Evolutionary conservation across 2,797 vertebrate species (phyloP).

Genomic region (Choloepus didactylus): DNA sequence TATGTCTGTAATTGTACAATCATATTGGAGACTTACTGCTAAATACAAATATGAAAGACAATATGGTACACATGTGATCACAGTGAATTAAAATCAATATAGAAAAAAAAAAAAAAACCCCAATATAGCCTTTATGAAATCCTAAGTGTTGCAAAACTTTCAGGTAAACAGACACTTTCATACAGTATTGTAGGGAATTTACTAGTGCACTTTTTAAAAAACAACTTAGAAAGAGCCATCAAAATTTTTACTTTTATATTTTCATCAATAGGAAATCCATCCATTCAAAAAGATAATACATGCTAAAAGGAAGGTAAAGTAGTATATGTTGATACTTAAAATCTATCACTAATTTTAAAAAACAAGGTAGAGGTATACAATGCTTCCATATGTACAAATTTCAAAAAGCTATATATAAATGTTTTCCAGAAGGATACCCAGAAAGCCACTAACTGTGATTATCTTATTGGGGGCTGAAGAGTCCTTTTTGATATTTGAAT

Average conservation of each 20-base stretch:
- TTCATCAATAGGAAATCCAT: constrained; percentile 5
- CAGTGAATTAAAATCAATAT: background rate
- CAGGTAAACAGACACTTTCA: background rate
- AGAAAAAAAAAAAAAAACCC: background rate
- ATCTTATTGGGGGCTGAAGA: background rate
- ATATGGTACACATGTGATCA: background rate
- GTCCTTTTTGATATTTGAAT: background rate
- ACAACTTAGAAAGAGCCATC: background rate
- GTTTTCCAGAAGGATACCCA: background rate
- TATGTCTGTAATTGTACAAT: constrained; percentile 5
- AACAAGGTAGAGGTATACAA: background rate
- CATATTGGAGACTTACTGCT: constrained; percentile 15
- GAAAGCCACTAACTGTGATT: background rate
- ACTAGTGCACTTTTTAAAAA: background rate
- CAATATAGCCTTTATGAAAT: constrained; percentile 47
- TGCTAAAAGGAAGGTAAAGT: background rate
- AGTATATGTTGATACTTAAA: background rate
- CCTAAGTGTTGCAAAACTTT: background rate
- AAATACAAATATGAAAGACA: constrained; percentile 57
- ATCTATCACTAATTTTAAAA: constrained; percentile 10
- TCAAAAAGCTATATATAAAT: background rate
- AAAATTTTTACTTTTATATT: constrained; percentile 48
- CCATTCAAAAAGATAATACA: constrained; percentile 32
- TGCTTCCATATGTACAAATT: constrained; percentile 19
- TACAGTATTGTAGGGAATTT: background rate